Conservation (phyloP, 2,113 vertebrate species). For the Pardalotus punctatus region DNA sequence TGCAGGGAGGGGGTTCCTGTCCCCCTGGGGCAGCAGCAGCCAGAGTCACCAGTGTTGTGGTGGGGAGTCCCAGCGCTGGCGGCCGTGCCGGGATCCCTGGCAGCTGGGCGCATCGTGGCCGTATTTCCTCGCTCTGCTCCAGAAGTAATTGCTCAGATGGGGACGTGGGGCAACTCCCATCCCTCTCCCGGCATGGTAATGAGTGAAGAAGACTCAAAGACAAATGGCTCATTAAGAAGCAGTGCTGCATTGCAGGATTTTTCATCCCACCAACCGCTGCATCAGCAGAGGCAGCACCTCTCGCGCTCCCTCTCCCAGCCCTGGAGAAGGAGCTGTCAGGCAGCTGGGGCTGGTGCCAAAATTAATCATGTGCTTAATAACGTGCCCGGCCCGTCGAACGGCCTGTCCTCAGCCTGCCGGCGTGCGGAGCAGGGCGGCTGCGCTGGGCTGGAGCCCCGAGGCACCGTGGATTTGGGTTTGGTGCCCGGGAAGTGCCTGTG, state of each 20-base stretch:
- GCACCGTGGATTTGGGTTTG: background rate
- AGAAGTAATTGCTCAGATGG: conserved; percentile 54
- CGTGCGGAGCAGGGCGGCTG: rapidly evolving
- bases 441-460: background rate
- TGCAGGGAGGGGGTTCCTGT: background rate
- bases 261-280: conserved; percentile 67
- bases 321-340: conserved; percentile 57
- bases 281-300: conserved; percentile 69
- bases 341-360: conserved; percentile 46
- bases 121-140: conserved; percentile 40
- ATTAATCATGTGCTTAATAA: conserved; percentile 63
- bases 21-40: background rate
- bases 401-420: background rate
- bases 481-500: rapidly evolving
- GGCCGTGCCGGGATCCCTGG: conserved; percentile 36
- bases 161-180: conserved; percentile 61
- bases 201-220: conserved; percentile 71
- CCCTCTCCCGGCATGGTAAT: conserved; percentile 69
- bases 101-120: background rate
- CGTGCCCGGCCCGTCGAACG: background rate
- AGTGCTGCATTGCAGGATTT: conserved; percentile 77
- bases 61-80: background rate
- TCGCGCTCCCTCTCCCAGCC: conserved; percentile 32
- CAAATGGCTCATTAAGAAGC: conserved; percentile 77
- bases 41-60: background rate